phyloP scores from a whole-genome alignment of 1,140 invertebrate genomes.

The Helicoverpa armigera region DNA sequence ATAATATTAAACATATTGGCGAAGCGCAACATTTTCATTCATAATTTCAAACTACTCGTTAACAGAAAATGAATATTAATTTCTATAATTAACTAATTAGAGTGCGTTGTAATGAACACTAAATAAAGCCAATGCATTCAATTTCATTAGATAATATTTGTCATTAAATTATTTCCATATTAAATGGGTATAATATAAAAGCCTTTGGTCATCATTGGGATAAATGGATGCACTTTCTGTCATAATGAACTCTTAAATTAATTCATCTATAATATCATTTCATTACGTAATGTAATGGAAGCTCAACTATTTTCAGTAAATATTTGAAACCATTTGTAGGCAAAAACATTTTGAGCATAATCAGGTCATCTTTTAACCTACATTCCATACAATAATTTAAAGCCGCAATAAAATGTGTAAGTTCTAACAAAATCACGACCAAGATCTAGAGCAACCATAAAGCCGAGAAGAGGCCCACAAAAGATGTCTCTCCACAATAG shows the following conservation, averaged over 20 bases:
- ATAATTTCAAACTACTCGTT: conserved; percentile 1
- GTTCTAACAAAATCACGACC: conserved; percentile 11
- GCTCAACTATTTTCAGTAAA: no score
- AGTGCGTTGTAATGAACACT: neutral
- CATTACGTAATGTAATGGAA: no score
- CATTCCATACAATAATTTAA: neutral
- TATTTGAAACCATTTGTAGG: no score
- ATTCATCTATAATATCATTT: conserved; percentile 3
- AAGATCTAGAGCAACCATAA: conserved; percentile 35
- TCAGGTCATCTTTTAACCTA: no score
- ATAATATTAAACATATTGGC: neutral
- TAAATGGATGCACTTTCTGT: neutral
- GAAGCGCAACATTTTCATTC: neutral
- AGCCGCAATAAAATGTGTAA: neutral
- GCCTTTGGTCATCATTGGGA: neutral
- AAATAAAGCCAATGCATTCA: conserved; percentile 14
- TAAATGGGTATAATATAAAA: neutral
- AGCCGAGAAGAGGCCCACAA: conserved; percentile 26
- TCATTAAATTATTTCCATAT: conserved; percentile 19
- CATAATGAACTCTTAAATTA: neutral
- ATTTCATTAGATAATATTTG: conserved; percentile 16
- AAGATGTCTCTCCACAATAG: conserved; percentile 24
- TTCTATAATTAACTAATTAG: neutral
- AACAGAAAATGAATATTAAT: conserved; percentile 13
- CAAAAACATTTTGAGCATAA: no score